Percentiles rank a stretch among this genome's conserved stretches.
phyloP scores from a whole-genome alignment of 2,797 vertebrate genomes.

The Sciaenops ocellatus region DNA sequence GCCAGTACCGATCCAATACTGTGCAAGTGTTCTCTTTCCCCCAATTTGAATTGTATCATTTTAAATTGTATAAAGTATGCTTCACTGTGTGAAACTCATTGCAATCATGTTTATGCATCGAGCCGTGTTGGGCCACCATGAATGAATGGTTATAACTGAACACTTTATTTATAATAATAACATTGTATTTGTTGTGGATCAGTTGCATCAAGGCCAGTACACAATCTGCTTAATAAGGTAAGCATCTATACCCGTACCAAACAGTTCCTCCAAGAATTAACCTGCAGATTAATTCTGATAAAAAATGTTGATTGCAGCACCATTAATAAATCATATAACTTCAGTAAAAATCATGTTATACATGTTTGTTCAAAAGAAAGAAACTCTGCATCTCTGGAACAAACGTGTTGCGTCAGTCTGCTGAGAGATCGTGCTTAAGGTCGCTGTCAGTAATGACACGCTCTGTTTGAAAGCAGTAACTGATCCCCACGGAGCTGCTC shows the following conservation, averaged over 20 bases:
- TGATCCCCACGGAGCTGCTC: slow-evolving; percentile 48
- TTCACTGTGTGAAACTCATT: neutral
- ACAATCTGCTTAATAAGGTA: neutral
- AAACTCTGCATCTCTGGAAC: neutral
- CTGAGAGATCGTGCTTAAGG: slow-evolving; percentile 51
- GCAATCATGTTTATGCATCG: neutral
- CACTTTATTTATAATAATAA: neutral
- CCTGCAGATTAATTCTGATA: too few species aligned
- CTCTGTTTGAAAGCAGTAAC: slow-evolving; percentile 14
- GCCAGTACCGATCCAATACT: neutral
- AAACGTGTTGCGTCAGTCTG: slow-evolving; percentile 33
- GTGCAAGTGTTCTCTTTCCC: neutral
- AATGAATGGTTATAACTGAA: neutral
- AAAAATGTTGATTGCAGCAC: too few species aligned
- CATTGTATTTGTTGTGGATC: neutral
- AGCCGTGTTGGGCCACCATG: too few species aligned
- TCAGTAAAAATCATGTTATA: neutral
- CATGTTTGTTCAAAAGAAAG: neutral
- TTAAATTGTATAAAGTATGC: too few species aligned
- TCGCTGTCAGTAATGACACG: slow-evolving; percentile 28
- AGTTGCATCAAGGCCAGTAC: neutral
- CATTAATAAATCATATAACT: neutral
- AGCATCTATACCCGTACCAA: too few species aligned
- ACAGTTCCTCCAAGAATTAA: too few species aligned
- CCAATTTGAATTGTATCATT: neutral